Base-by-base conservation (phyloP, 92 coral and sea anemone genomes). In the Porites divaricata region DNA sequence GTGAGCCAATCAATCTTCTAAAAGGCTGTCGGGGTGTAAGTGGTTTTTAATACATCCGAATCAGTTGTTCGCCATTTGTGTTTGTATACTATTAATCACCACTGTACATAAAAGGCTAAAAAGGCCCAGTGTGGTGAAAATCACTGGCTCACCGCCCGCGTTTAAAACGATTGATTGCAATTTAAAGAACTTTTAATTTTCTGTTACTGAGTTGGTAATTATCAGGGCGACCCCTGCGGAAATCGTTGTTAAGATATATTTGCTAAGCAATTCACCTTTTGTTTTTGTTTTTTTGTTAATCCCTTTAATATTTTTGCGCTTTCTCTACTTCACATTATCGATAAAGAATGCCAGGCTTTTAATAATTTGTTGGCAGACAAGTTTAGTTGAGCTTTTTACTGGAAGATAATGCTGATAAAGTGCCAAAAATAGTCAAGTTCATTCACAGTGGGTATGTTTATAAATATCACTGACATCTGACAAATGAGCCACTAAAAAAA, bases 331-430 rank as follows among this genome's bases (percentile, higher is more conserved):
- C 59, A 35, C 45, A 35, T 35, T 35, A 35, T 35, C 45, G 45
- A 35, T 54, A 54, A 7, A 54, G 59, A 54, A 54, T 54, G 16
- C 16, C 16, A 8, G 14, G 2, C 59, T 11, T 53, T 22, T 9
- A 41, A 35, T 14, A 53, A 80, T 58, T 41, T 35, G 45, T 35
- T 35, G 45, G 45, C 45, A 35, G 45, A 35, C 45, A 4, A 35
- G 45, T 2, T 35, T 35, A 35, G 45, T 35, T 35, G 45, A 35
- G 45, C 45, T 35, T 35, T 26, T 35, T 35, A 35, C 45, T 35
- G 4, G 45, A 35, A 35, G 45, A 35, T 35, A 80, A 80, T 80
- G 85, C 21, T 80, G 85, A 70, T 70, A 65, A 69, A 69, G n/a
- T 28, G 85, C 85, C 85, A 80, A 51, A 80, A 51, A 69, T 23